phyloP scores from a whole-genome alignment of 1,140 invertebrate species.

The Harpegnathos saltator region DNA sequence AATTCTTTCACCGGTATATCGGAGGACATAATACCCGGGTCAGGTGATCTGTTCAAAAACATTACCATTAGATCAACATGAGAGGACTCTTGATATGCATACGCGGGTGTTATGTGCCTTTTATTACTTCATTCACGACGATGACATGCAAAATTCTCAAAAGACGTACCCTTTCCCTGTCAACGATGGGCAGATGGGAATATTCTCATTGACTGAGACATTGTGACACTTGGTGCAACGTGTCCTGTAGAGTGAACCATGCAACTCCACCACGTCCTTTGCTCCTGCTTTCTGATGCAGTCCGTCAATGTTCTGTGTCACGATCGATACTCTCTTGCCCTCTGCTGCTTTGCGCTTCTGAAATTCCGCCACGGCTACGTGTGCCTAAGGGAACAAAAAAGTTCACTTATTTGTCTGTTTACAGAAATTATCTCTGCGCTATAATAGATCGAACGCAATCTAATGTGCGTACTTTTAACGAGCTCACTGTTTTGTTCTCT shows the following conservation, averaged over 20 bases:
- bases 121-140: neutral
- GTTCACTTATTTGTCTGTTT: too few relatives aligned
- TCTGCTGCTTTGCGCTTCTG: conserved; percentile 88
- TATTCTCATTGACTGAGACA: conserved; percentile 90
- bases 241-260: conserved; percentile 95
- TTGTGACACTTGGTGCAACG: conserved; percentile 92
- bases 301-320: conserved; percentile 98
- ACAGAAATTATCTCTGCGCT: too few relatives aligned
- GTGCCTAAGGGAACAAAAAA: conserved; percentile 88
- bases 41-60: conserved; percentile 76
- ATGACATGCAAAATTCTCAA: neutral
- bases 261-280: conserved; percentile 94
- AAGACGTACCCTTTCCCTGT: conserved; percentile 79
- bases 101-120: neutral
- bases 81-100: neutral
- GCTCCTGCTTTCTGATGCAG: conserved; percentile 94
- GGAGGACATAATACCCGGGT: conserved; percentile 78
- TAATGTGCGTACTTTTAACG: too few relatives aligned
- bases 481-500: too few relatives aligned
- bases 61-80: neutral
- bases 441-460: too few relatives aligned
- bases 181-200: conserved; percentile 93
- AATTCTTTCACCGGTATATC: conserved; percentile 89
- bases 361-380: conserved; percentile 92
- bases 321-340: conserved; percentile 89